phyloP scores from a whole-genome alignment of 1,140 invertebrate species.

The Drosophila ambigua region DNA sequence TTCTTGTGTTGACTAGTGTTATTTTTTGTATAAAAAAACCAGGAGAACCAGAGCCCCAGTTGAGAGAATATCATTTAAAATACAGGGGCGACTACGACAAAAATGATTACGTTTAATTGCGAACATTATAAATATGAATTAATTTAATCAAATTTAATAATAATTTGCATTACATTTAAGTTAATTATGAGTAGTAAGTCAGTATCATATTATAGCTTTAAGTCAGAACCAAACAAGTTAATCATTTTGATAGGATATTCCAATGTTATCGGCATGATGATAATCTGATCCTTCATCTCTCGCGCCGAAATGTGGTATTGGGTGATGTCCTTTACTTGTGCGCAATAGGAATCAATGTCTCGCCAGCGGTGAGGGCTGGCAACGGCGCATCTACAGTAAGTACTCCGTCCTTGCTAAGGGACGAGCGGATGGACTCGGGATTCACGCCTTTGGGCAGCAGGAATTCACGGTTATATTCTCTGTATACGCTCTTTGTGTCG shows the following conservation, averaged over 20 bases:
- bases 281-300: conserved; percentile 34
- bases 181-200: conserved; percentile 81
- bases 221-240: conserved; percentile 62
- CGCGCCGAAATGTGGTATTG: conserved; percentile 10
- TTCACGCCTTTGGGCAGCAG: conserved; percentile 96
- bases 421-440: conserved; percentile 95
- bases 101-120: conserved; percentile 78
- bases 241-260: conserved; percentile 34
- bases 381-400: conserved; percentile 96
- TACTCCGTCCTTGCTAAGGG: conserved; percentile 95
- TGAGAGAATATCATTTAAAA: too few species aligned
- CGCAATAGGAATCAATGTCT: conserved; percentile 92
- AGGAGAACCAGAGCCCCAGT: too few species aligned
- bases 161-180: conserved; percentile 80
- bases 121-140: conserved; percentile 82
- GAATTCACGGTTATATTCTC: conserved; percentile 98
- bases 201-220: conserved; percentile 76
- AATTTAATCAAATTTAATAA: conserved; percentile 82
- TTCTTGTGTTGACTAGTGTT: too few species aligned
- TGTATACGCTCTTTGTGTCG: conserved; percentile 96
- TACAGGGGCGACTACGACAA: conserved; percentile 48
- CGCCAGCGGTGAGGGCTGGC: conserved; percentile 89
- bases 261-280: conserved; percentile 34
- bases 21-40: too few species aligned
- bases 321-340: conserved; percentile 86